phyloP scores from a whole-genome alignment of 2,113 vertebrate species.

The Bothrops jararaca region DNA sequence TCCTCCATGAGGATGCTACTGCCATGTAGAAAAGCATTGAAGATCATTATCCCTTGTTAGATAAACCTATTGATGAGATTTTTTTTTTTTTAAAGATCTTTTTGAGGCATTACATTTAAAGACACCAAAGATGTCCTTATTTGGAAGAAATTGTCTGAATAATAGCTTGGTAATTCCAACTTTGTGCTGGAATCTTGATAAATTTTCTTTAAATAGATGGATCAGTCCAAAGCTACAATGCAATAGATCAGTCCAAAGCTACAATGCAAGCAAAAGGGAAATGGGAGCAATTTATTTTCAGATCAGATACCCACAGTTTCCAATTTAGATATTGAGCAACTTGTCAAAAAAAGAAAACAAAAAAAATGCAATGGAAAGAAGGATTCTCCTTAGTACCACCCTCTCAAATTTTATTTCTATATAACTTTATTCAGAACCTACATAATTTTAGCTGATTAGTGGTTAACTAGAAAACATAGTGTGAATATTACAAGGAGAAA shows the following conservation, averaged over 20 bases:
- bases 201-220: background rate
- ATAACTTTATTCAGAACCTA: slow-evolving; percentile 29
- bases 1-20: background rate
- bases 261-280: slow-evolving; percentile 30
- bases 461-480: slow-evolving; percentile 48
- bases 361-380: slow-evolving; percentile 38
- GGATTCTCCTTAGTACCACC: slow-evolving; percentile 16
- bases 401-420: slow-evolving; percentile 55
- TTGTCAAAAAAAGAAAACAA: slow-evolving; percentile 47
- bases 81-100: background rate
- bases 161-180: background rate
- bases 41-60: background rate
- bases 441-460: slow-evolving; percentile 36
- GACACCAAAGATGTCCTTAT: background rate
- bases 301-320: slow-evolving; percentile 61
- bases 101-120: background rate
- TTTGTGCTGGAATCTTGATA: background rate
- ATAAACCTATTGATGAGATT: background rate
- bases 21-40: background rate
- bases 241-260: slow-evolving; percentile 11
- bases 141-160: slow-evolving; percentile 17
- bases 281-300: slow-evolving; percentile 65
- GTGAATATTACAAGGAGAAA: slow-evolving; percentile 48
- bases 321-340: slow-evolving; percentile 66
- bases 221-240: no score